These are phyloP conservation scores for Hemiscyllium ocellatum DNA, from an alignment of 2,113 vertebrate species.

Conservation along the genomic window DNA sequence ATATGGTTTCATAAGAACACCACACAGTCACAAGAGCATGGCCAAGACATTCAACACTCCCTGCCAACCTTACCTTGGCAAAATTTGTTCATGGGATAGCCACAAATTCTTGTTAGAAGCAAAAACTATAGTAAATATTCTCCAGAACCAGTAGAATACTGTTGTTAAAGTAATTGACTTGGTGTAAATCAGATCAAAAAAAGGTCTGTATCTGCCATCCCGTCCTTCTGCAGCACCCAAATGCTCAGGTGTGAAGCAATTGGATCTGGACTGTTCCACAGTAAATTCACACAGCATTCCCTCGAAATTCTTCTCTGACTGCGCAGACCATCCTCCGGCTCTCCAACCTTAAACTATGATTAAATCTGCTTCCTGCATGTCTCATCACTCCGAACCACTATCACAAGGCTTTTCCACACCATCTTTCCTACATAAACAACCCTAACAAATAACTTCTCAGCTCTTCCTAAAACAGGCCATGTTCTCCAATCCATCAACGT, in stretches of 20 bases:
- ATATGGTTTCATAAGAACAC: background rate
- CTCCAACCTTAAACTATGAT: no score
- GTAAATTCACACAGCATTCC: background rate
- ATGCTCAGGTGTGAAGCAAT: background rate
- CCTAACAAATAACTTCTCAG: no score
- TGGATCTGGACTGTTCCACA: background rate
- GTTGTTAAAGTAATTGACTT: no score
- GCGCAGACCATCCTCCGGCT: no score
- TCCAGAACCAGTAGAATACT: background rate
- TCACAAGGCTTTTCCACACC: no score
- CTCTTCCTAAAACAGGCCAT: no score
- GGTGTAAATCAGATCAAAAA: background rate
- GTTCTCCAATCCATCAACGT: no score
- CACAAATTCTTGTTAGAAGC: background rate
- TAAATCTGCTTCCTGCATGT: no score
- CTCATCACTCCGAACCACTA: no score
- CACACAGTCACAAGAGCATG: background rate
- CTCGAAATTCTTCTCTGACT: no score
- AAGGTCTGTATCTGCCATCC: background rate
- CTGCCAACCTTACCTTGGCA: background rate
- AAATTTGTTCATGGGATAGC: background rate
- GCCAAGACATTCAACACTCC: background rate
- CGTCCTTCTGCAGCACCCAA: background rate
- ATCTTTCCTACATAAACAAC: no score
- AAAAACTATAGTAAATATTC: background rate